These are phyloP conservation scores for Tachina grossa DNA, from an alignment of 2,888 invertebrate genomes.

Conservation along the genomic window DNA sequence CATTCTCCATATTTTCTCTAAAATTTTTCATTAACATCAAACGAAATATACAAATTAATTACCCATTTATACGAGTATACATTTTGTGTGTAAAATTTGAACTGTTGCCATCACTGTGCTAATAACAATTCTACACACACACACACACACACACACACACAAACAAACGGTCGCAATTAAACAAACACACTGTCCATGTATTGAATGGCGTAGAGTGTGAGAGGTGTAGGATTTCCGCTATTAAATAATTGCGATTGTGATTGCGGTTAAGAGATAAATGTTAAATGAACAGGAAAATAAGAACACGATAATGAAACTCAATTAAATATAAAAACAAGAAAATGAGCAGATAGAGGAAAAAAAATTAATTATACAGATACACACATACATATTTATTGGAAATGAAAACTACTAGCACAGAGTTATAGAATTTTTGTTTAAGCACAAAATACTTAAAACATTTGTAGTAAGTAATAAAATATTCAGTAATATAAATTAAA, in stretches of 20 bases:
- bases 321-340: background rate
- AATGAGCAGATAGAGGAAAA: background rate
- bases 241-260: constrained; percentile 80
- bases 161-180: background rate
- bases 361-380: background rate
- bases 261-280: constrained; percentile 77
- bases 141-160: background rate
- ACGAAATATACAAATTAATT: background rate
- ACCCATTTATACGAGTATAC: too few relatives aligned
- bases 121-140: background rate
- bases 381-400: background rate
- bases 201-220: constrained; percentile 2
- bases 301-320: constrained; percentile 69
- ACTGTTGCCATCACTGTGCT: background rate
- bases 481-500: background rate
- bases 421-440: background rate
- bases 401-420: background rate
- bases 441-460: background rate
- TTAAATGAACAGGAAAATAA: constrained; percentile 81
- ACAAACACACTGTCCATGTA: constrained; percentile 14
- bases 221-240: constrained; percentile 75
- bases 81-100: background rate
- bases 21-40: too few relatives aligned
- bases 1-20: too few relatives aligned
- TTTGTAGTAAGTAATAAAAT: background rate